Conservation (phyloP, 1,140 invertebrate species). For the Stratiolaelaps scimitus region DNA sequence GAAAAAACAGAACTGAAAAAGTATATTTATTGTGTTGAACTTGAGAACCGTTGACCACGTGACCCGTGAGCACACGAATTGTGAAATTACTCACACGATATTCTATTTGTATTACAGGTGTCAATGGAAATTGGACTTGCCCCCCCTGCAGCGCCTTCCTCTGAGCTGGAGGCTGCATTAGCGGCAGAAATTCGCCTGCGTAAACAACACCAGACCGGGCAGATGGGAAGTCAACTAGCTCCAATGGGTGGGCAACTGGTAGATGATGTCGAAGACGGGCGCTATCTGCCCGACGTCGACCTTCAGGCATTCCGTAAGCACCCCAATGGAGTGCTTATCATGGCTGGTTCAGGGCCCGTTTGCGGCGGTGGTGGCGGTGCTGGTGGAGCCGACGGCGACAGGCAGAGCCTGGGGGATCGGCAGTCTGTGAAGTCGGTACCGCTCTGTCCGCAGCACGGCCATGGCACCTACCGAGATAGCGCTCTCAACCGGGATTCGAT, state of each 20-base stretch:
- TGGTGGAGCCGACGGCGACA: slow-evolving; percentile 6
- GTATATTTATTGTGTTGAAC: too few relatives aligned
- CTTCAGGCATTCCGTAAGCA: slow-evolving; percentile 29
- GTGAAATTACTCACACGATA: not conserved
- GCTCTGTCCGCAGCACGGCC: slow-evolving; percentile 26
- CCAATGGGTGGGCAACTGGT: slow-evolving; percentile 13
- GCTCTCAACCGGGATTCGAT: slow-evolving; percentile 17
- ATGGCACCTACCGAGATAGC: slow-evolving; percentile 16
- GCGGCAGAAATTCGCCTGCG: slow-evolving; percentile 19
- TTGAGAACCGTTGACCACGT: too few relatives aligned
- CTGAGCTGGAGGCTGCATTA: slow-evolving; percentile 23
- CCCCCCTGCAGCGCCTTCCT: slow-evolving; percentile 25
- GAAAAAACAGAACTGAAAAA: too few relatives aligned
- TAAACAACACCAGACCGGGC: slow-evolving; percentile 7
- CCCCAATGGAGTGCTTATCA: slow-evolving; percentile 26
- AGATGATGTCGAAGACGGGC: slow-evolving; percentile 21
- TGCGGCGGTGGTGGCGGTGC: not conserved
- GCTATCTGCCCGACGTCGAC: slow-evolving; percentile 27
- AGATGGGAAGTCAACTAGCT: too few relatives aligned
- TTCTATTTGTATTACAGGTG: not conserved
- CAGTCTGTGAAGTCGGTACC: slow-evolving; percentile 26
- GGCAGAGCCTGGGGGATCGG: slow-evolving; percentile 16
- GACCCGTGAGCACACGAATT: too few relatives aligned
- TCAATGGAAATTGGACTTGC: slow-evolving; percentile 26
- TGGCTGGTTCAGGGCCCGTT: slow-evolving; percentile 24